Conservation (phyloP, 2,113 vertebrate species). For the Choloepus hoffmanni region DNA sequence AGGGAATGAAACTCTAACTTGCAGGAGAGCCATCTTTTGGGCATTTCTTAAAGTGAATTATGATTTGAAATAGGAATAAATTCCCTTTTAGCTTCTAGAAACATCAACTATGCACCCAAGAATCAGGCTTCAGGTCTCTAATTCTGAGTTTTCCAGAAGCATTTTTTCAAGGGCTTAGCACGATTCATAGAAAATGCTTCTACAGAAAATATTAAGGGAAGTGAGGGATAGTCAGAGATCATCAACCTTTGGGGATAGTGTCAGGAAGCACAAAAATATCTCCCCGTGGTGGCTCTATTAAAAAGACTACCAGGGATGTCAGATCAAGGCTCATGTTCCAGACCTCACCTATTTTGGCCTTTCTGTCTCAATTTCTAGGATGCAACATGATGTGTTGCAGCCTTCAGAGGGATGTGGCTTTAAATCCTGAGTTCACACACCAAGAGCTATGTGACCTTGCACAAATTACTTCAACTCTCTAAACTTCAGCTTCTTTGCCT, state of each 20-base stretch:
- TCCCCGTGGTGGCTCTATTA: not conserved
- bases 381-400: not conserved
- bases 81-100: constrained; percentile 57
- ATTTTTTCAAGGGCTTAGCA: not conserved
- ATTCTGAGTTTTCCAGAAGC: constrained; percentile 55
- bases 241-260: not conserved
- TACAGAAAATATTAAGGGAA: constrained; percentile 5
- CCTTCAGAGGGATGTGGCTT: not conserved
- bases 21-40: constrained; percentile 70
- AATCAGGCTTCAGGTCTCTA: constrained; percentile 26
- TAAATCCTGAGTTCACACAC: not conserved
- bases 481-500: not conserved
- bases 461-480: not conserved
- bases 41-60: constrained; percentile 72
- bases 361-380: not conserved
- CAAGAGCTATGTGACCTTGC: not conserved
- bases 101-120: constrained; percentile 59
- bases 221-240: not conserved
- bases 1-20: not conserved
- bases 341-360: not conserved
- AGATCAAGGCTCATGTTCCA: not conserved
- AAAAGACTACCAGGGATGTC: not conserved
- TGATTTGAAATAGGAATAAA: constrained; percentile 74
- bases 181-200: not conserved
- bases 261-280: not conserved